A percentile compares a stretch with the other conserved stretches of the same genome.
phyloP scores from a whole-genome alignment of 2,113 vertebrate genomes.

The Stigmatopora argus region DNA sequence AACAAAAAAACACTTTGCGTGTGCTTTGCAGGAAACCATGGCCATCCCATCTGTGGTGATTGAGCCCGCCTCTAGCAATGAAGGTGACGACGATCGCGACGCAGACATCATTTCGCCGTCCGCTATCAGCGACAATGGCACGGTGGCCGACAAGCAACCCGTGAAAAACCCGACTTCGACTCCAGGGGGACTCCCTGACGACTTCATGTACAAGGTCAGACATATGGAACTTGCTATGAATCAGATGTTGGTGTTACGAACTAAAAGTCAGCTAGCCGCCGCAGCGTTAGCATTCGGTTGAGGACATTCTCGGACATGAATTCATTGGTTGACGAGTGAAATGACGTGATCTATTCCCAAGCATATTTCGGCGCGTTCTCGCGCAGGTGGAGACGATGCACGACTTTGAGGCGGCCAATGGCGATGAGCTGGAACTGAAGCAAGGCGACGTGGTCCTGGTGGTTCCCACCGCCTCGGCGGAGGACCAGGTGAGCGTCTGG shows the following conservation, averaged over 20 bases:
- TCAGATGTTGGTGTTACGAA: neutral
- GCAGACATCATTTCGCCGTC: constrained; percentile 63
- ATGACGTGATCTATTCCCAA: too few species aligned
- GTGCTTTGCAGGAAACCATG: constrained; percentile 75
- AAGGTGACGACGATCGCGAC: constrained; percentile 81
- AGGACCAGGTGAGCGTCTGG: constrained; percentile 82
- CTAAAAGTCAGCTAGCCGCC: too few species aligned
- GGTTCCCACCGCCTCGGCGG: constrained; percentile 77
- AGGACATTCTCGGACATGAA: too few species aligned
- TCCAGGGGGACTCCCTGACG: constrained; percentile 65
- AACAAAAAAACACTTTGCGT: neutral
- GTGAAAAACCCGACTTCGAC: constrained; percentile 51
- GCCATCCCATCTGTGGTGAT: constrained; percentile 89
- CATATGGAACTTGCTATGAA: neutral
- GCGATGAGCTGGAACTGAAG: constrained; percentile 86
- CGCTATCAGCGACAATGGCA: constrained; percentile 53
- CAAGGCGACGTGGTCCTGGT: constrained; percentile 87
- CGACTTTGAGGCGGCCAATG: constrained; percentile 92
- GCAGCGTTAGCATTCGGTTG: too few species aligned
- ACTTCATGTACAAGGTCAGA: constrained; percentile 85
- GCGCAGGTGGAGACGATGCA: constrained; percentile 87
- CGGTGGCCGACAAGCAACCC: constrained; percentile 36
- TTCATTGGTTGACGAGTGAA: too few species aligned
- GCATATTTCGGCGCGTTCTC: neutral
- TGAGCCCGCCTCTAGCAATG: constrained; percentile 91